These are phyloP conservation scores for Netelia inedita DNA, from an alignment of 2,888 invertebrate species.

Conservation along the genomic window DNA sequence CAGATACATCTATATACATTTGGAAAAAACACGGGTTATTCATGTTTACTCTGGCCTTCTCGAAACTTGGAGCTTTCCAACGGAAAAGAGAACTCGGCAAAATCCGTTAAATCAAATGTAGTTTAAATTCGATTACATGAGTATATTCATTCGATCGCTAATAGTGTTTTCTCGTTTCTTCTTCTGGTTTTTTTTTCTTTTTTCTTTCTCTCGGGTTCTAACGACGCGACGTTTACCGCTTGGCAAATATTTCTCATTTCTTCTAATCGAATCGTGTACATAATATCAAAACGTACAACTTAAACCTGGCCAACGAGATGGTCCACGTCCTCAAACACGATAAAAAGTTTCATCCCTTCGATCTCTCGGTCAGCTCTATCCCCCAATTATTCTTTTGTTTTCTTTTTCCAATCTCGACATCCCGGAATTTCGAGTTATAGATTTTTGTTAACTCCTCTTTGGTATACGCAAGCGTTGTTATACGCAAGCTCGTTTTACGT, in stretches of 20 bases:
- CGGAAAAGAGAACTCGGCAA: not conserved
- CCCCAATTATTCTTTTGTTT: not conserved
- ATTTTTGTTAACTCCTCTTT: slow-evolving; percentile 38
- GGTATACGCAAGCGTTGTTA: slow-evolving; percentile 55
- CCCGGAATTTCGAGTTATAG: slow-evolving; percentile 4
- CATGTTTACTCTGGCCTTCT: slow-evolving; percentile 25
- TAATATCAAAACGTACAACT: slow-evolving; percentile 63
- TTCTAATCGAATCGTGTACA: slow-evolving; percentile 31
- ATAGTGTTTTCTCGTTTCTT: slow-evolving; percentile 19
- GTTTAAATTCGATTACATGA: slow-evolving; percentile 48
- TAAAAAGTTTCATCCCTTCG: slow-evolving; percentile 43
- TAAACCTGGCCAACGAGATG: slow-evolving; percentile 41
- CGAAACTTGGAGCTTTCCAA: slow-evolving; percentile 25
- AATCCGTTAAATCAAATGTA: slow-evolving; percentile 34
- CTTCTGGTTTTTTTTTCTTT: not conserved
- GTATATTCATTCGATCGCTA: slow-evolving; percentile 53
- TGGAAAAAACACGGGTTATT: slow-evolving; percentile 34
- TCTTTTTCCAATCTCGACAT: not conserved
- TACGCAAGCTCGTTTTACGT: slow-evolving; percentile 17
- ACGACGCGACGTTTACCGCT: slow-evolving; percentile 37
- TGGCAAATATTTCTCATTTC: slow-evolving; percentile 12
- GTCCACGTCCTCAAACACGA: slow-evolving; percentile 47
- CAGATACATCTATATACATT: slow-evolving; percentile 70
- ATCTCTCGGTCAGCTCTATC: not conserved
- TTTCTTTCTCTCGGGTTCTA: not conserved